Base-by-base conservation (phyloP, 1,140 invertebrate genomes). In the Rhynchophorus ferrugineus region DNA sequence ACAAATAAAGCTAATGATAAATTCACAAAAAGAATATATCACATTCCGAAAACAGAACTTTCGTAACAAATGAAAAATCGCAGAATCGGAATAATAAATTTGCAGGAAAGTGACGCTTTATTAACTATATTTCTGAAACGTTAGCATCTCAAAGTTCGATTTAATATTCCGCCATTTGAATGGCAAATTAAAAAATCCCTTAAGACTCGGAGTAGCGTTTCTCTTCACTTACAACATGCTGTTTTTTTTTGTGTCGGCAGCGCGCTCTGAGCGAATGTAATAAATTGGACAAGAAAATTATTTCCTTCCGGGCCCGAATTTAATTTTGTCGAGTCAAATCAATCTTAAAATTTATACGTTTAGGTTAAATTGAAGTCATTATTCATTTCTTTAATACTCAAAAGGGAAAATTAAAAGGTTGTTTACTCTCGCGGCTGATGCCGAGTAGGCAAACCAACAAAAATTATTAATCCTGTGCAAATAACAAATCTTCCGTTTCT, bases 291-390 rank as follows among this genome's bases (percentile, higher is more conserved):
- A 37, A 39, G 43, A 45, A 52, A 52, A 52, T 52, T 52, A 41
- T 52, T 52, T 52, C 42, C 43, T 52, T 52, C 49, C 22, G 41
- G 49, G 34, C 38, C 38, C 42, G 44, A 45, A 52, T 52, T 52
- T 52, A 52, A 52, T 52, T 52, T 52, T 52, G 49, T 52, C 35
- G 49, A 52, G 42, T 45, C 42, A 45, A 41, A 52, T 52, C 49
- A 52, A 52, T 52, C 49, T 44, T 52, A 24, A 14, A 24, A 44
- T 44, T 44, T 34, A 44, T 42, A 52, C 35, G 18, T 52, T 13
- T 34, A 24, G 21, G 42, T 45, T 45, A 52, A 52, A 52, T 52
- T 24, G 35, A 13, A 41, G 34, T 29, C 49, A 45, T 52, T 52
- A 52, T 44, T 52, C 49, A 52, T 52, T 45, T 41, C 1, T 41